Base-by-base conservation (phyloP, 2,888 invertebrate species). In the Clunio marinus region DNA sequence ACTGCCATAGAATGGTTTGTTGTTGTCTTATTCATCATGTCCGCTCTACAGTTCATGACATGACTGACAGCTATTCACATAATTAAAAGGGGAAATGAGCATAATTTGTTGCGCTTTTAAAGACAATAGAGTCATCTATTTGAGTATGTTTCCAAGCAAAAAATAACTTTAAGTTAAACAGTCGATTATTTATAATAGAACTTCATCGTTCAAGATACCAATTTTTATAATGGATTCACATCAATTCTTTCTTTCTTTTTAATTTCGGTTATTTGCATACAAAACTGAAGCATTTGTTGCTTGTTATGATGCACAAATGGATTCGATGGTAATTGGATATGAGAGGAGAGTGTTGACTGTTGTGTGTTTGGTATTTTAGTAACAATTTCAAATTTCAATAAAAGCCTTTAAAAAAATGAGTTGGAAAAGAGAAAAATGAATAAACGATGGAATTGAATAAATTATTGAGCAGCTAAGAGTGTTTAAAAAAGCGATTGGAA, bases 1-100 rank as follows among this genome's bases (percentile, higher is more conserved):
- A n/a, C 41, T 15, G 41, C 41, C n/a, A 17, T n/a, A 17, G 63
- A 63, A 63, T 46, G 63, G 63, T 63, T 63, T 63, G 63, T 63
- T 63, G 25, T 63, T 27, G 46, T 63, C 37, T 63, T 46, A 41
- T 46, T 28, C 63, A 46, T 63, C 46, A 63, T 60, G 60, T 60
- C 37, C 28, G 37, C 27, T 41, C 25, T n/a, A n/a, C n/a, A n/a
- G n/a, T n/a, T 41, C 41, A 15, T 41, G 58, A 3, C 10, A 27
- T 27, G 25, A 25, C 27, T 46, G 46, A 46, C 63, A 63, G 63
- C 63, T 45, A 20, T 51, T 51, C 51, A 51, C 51, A 51, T 51
- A 51, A 51, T 51, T 51, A 51, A 51, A 20, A 17, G 20, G 15
- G 3, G 41, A 41, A 17, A 20, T 51, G 51, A 51, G 51, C 51